Base-by-base conservation (phyloP, 2,113 vertebrate genomes). In the Saguinus midas region DNA sequence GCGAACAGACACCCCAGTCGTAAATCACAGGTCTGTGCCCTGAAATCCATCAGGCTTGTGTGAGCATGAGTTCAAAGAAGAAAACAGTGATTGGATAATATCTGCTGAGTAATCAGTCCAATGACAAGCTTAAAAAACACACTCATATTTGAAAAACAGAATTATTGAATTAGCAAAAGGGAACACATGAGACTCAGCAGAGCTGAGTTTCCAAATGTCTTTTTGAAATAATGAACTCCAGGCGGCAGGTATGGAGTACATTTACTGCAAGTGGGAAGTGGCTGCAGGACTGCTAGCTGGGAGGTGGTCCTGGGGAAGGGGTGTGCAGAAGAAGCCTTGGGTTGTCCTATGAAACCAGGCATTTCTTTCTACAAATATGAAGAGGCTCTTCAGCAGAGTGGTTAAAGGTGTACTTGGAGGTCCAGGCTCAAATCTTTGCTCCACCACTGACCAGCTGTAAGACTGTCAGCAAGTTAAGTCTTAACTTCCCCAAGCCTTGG, bases 91-190 rank as follows among this genome's bases (percentile, higher is more conserved):
- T 66, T 66, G 50, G 90, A n/a, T 94, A 90, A 61, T 76, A 78
- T 50, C 81, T 83, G 68, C 66, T 37, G 14, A 43, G 14, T 6
- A 50, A 68, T 88, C 32, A 58, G 66, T 12, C 72, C 84, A 84
- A 61, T 48, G 79, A 70, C 43, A 83, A 27, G 29, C 79, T 80
- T 87, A 35, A 75, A 92, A 66, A 64, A 55, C 81, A 92, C 68
- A 58, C 37, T 86, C 40, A 7, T 9, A 90, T 92, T 80, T 90
- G 5, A 91, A 94, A 75, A 96, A 82, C 50, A 93, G 75, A 80
- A n/a, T 90, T 76, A 92, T 95, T 91, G 85, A 93, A 88, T 97
- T 97, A 97, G 68, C n/a, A 12, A 80, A 91, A 94, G 55, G 29
- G 92, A 95, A 91, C 75, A 83, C 55, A 68, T n/a, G 83, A 86